A percentile compares a stretch with the other conserved stretches of the same genome.
Conservation (phyloP, 2,113 vertebrate species). For the Cephalopholis sonnerati region DNA sequence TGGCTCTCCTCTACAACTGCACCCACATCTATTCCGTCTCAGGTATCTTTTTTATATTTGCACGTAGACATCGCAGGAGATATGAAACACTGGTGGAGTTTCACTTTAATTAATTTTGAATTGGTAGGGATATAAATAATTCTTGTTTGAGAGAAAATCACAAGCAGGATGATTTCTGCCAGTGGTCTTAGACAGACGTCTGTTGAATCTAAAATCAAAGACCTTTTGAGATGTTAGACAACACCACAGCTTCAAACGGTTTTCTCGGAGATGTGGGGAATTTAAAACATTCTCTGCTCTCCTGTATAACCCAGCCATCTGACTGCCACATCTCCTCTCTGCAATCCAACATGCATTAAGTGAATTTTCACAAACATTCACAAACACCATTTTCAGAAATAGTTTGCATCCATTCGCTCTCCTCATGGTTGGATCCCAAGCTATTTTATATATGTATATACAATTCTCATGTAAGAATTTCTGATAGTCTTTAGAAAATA, state of each 20-base stretch:
- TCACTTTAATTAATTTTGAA: constrained; percentile 24
- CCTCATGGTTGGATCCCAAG: neutral
- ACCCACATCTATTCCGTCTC: constrained; percentile 80
- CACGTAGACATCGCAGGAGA: neutral
- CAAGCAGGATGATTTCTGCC: constrained; percentile 26
- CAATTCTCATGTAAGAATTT: neutral
- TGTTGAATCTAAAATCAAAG: constrained; percentile 71
- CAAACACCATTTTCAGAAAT: constrained; percentile 2
- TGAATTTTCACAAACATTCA: constrained; percentile 3
- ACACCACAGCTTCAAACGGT: constrained; percentile 41
- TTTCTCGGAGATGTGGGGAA: constrained; percentile 50
- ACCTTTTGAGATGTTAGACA: constrained; percentile 52
- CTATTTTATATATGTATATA: neutral
- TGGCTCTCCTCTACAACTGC: constrained; percentile 84
- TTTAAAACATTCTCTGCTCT: constrained; percentile 38
- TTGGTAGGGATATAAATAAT: constrained; percentile 35
- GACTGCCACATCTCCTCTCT: constrained; percentile 7
- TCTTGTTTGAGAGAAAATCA: constrained; percentile 33
- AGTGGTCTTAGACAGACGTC: constrained; percentile 30
- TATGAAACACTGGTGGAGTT: constrained; percentile 8
- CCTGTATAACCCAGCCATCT: neutral
- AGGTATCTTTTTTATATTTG: constrained; percentile 74
- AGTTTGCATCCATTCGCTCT: neutral
- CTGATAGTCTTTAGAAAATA: constrained; percentile 21
- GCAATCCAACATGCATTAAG: constrained; percentile 6